phyloP scores from a whole-genome alignment of 2,113 vertebrate species.

The Choloepus hoffmanni region DNA sequence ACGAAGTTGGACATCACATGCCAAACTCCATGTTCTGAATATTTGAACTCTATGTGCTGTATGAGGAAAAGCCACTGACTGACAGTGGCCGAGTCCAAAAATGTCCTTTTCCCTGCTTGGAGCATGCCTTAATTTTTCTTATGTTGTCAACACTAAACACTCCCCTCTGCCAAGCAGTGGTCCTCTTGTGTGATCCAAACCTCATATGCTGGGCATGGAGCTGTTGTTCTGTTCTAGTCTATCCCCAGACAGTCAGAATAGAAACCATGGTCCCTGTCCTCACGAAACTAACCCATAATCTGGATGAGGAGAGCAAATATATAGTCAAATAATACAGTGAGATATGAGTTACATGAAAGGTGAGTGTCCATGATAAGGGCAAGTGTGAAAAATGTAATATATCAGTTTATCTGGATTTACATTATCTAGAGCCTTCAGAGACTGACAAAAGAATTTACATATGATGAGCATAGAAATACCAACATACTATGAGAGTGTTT shows the following conservation, averaged over 20 bases:
- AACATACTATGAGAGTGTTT: not conserved
- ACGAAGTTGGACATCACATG: not conserved
- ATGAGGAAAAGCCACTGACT: not conserved
- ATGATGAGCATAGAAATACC: not conserved
- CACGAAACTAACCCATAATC: not conserved
- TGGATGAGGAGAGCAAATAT: accelerated
- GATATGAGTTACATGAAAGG: accelerated
- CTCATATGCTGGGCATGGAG: not conserved
- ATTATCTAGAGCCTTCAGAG: not conserved
- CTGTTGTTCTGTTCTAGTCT: not conserved
- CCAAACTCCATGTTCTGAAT: not conserved
- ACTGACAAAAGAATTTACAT: not conserved
- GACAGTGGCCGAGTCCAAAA: not conserved
- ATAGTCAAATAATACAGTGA: no score
- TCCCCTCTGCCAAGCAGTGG: not conserved
- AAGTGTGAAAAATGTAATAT: no score
- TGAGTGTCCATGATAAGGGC: no score
- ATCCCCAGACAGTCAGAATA: no score
- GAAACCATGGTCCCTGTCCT: not conserved
- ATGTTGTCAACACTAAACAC: not conserved
- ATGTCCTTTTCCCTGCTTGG: not conserved
- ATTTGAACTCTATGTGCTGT: accelerated
- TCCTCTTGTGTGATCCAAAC: not conserved
- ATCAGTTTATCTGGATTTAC: no score
- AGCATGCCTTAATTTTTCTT: not conserved